These are phyloP conservation scores for Nebria ingens DNA, from an alignment of 1,140 invertebrate genomes.

Conservation along the genomic window DNA sequence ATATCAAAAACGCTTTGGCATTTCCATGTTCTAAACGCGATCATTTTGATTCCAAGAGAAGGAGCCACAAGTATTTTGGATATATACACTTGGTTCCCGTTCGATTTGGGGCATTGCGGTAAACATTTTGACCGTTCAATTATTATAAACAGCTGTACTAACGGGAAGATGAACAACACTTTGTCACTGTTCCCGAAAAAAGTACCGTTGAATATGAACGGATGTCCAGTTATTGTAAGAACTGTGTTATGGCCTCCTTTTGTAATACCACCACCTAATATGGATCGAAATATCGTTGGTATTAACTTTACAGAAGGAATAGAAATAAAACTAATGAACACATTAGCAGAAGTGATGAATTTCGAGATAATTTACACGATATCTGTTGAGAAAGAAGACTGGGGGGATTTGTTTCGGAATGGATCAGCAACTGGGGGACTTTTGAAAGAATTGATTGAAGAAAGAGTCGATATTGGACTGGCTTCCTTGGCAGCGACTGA, in stretches of 20 bases:
- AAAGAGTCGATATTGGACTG: constrained; percentile 11
- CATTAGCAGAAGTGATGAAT: constrained; percentile 15
- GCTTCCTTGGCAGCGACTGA: constrained; percentile 15
- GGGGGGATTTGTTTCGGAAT: constrained; percentile 16
- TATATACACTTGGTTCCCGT: constrained; percentile 22
- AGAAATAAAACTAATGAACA: constrained; percentile 20
- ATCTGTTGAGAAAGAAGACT: constrained; percentile 10
- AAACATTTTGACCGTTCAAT: constrained; percentile 12
- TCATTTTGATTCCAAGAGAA: constrained; percentile 15
- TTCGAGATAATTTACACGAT: constrained; percentile 17
- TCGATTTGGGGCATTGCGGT: constrained; percentile 18
- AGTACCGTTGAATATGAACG: constrained; percentile 20
- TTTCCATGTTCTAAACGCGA: constrained; percentile 18
- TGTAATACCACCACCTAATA: constrained; percentile 11
- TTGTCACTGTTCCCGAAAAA: constrained; percentile 19
- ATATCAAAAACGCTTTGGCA: constrained; percentile 16
- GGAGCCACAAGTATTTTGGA: constrained; percentile 15
- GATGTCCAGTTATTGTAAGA: constrained; percentile 20
- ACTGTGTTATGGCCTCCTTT: constrained; percentile 19
- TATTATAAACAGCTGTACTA: constrained; percentile 15
- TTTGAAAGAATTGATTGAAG: not conserved
- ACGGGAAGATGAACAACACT: constrained; percentile 12
- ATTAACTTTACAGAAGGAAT: constrained; percentile 15
- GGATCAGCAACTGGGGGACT: constrained; percentile 15
- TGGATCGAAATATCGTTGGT: not conserved